Evolutionary conservation across 1,140 invertebrate species (phyloP).

Genomic region (Leptinotarsa undecemlineata): DNA sequence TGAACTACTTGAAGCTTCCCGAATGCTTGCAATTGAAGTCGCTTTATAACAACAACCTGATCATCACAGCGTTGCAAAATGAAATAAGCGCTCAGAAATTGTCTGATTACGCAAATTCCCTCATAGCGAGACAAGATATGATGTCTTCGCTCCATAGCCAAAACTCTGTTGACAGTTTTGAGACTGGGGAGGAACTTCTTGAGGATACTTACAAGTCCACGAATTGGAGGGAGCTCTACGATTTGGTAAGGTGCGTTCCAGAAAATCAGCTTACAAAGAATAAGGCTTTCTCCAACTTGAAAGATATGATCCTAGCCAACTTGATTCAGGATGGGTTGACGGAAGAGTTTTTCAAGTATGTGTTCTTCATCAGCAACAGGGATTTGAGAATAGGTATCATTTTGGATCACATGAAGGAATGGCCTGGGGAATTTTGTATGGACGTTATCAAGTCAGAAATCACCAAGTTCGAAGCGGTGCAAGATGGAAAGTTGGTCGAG

Average conservation of each 20-base stretch:
- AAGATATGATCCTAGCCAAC: slow-evolving; percentile 45
- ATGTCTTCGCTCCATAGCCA: slow-evolving; percentile 23
- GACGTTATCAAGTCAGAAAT: slow-evolving; percentile 48
- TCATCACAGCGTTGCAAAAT: slow-evolving; percentile 58
- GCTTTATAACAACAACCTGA: slow-evolving; percentile 58
- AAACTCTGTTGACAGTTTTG: slow-evolving; percentile 36
- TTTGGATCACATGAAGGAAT: slow-evolving; percentile 52
- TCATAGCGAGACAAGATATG: slow-evolving; percentile 31
- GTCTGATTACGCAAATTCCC: slow-evolving; percentile 33
- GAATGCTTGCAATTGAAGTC: slow-evolving; percentile 54
- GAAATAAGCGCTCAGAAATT: slow-evolving; percentile 44
- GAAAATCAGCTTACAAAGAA: slow-evolving; percentile 44
- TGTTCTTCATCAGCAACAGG: slow-evolving; percentile 48
- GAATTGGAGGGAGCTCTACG: slow-evolving; percentile 46
- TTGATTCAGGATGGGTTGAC: slow-evolving; percentile 44
- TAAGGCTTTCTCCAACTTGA: slow-evolving; percentile 36
- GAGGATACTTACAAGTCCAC: slow-evolving; percentile 44
- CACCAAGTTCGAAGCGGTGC: slow-evolving; percentile 34
- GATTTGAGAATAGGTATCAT: slow-evolving; percentile 50
- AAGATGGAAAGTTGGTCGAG: slow-evolving; percentile 38
- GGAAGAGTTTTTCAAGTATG: slow-evolving; percentile 45
- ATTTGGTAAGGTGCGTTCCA: slow-evolving; percentile 48
- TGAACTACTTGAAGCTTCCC: slow-evolving; percentile 56
- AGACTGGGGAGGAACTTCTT: slow-evolving; percentile 54
- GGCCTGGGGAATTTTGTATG: slow-evolving; percentile 49